phyloP scores from a whole-genome alignment of 2,888 invertebrate species.

The Oxystoma pomonae region DNA sequence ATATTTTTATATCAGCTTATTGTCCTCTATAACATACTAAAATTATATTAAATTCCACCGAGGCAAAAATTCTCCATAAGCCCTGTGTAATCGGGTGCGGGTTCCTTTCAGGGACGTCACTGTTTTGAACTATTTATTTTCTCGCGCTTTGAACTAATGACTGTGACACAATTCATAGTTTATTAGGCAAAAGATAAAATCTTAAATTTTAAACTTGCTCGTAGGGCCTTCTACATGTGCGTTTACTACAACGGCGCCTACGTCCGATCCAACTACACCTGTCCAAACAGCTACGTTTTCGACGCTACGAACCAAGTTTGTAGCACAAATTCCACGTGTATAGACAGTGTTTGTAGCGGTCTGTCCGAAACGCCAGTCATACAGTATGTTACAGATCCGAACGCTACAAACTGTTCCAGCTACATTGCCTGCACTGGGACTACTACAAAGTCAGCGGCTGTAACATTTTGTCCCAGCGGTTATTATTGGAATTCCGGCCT shows the following conservation, averaged over 20 bases:
- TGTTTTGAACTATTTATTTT: too few relatives aligned
- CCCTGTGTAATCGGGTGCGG: too few relatives aligned
- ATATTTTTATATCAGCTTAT: too few relatives aligned
- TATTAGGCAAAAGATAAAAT: too few relatives aligned
- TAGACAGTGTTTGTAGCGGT: slow-evolving; percentile 12
- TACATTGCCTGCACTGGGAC: slow-evolving; percentile 9
- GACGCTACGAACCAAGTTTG: slow-evolving; percentile 18
- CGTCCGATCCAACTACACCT: slow-evolving; percentile 23
- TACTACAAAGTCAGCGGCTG: not conserved
- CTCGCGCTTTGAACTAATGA: too few relatives aligned
- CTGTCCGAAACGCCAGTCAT: slow-evolving; percentile 11
- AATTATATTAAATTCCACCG: too few relatives aligned
- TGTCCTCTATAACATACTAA: too few relatives aligned
- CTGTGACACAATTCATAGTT: too few relatives aligned
- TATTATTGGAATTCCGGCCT: slow-evolving; percentile 7
- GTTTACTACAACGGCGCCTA: slow-evolving; percentile 16
- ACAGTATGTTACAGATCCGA: slow-evolving; percentile 20
- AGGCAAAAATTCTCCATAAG: too few relatives aligned
- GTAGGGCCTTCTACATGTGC: slow-evolving; percentile 20
- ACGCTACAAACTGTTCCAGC: slow-evolving; percentile 18
- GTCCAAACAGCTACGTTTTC: slow-evolving; percentile 19
- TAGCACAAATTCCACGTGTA: slow-evolving; percentile 10
- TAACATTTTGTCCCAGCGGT: slow-evolving; percentile 6
- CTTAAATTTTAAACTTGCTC: too few relatives aligned
- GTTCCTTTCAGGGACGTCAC: too few relatives aligned